These are phyloP conservation scores for Aix galericulata DNA, from an alignment of 2,113 vertebrate genomes.

Conservation along the genomic window DNA sequence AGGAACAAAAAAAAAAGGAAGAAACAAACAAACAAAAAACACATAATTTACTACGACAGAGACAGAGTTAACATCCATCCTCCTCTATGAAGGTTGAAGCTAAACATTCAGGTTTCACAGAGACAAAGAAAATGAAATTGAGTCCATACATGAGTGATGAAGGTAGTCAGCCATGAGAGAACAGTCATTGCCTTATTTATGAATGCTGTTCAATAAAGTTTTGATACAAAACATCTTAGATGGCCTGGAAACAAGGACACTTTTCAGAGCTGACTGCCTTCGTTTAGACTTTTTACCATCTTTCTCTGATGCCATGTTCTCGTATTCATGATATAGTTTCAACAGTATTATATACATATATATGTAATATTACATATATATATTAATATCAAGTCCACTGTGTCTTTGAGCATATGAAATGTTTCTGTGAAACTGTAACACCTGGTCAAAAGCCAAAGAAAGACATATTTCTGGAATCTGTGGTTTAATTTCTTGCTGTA, in stretches of 20 bases:
- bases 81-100: neutral
- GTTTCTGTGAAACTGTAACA: neutral
- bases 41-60: neutral
- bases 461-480: neutral
- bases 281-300: neutral
- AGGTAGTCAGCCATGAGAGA: neutral
- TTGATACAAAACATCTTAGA: neutral
- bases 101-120: neutral
- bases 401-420: neutral
- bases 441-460: neutral
- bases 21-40: rapidly evolving
- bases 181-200: neutral
- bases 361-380: neutral
- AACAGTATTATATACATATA: too few species aligned
- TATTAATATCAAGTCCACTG: neutral
- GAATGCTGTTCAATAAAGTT: neutral
- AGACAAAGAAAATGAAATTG: neutral
- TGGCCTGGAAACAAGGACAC: neutral
- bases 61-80: neutral
- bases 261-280: neutral
- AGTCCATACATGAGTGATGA: neutral
- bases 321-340: neutral
- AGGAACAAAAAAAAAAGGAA: rapidly evolving
- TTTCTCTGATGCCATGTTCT: neutral
- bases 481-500: neutral